Evolutionary conservation across 2,113 vertebrate species (phyloP).

Genomic region (Labeo rohita): DNA sequence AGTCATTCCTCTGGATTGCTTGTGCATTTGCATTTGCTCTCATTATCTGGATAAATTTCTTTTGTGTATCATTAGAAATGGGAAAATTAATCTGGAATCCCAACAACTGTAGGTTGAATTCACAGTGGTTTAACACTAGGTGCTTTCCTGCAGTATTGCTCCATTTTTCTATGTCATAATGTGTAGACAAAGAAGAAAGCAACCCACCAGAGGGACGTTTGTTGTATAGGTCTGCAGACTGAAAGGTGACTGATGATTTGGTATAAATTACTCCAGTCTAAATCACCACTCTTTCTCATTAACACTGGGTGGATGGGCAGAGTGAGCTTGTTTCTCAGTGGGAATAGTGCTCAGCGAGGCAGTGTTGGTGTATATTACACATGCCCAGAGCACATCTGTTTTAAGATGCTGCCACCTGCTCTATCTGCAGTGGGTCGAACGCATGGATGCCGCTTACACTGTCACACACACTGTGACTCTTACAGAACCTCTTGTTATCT

Average conservation of each 20-base stretch:
- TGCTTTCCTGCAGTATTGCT: too few species aligned
- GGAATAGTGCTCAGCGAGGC: not conserved
- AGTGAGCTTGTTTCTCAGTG: not conserved
- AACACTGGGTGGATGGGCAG: not conserved
- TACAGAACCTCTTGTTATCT: not conserved
- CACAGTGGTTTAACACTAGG: too few species aligned
- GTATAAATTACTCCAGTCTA: not conserved
- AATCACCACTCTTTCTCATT: not conserved
- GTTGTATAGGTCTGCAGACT: too few species aligned
- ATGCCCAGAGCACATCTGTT: not conserved
- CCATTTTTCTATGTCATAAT: too few species aligned
- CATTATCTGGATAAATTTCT: not conserved
- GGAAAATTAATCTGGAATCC: not conserved
- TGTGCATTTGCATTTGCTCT: not conserved
- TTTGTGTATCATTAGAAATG: not conserved
- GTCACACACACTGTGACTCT: not conserved
- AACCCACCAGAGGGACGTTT: too few species aligned
- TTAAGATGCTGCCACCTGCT: not conserved
- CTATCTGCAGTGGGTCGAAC: not conserved
- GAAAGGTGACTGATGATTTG: not conserved
- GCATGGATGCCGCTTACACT: not conserved
- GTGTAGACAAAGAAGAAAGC: too few species aligned
- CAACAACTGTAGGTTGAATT: not conserved
- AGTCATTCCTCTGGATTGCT: not conserved
- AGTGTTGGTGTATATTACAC: not conserved